Percentiles rank a stretch among this genome's conserved stretches.
Evolutionary conservation across 2,888 invertebrate species (phyloP).

Genomic region (Cataglyphis albicans): DNA sequence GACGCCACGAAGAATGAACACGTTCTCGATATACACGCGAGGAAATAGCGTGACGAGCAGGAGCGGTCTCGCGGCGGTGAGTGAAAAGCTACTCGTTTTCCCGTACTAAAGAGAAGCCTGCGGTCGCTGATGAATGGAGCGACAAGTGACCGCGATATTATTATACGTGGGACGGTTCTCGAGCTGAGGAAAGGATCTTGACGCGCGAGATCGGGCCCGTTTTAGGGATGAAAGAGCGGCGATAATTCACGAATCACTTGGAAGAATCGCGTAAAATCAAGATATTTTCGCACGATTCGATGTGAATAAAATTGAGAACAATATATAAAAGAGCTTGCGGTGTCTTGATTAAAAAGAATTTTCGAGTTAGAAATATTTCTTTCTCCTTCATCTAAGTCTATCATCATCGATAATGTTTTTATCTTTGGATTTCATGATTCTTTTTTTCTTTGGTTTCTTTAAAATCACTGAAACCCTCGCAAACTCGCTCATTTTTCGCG

Average conservation of each 20-base stretch:
- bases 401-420: background rate
- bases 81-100: conserved; percentile 68
- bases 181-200: conserved; percentile 56
- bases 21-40: conserved; percentile 66
- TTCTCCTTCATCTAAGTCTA: background rate
- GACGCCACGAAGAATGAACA: conserved; percentile 62
- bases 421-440: background rate
- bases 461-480: background rate
- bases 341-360: conserved; percentile 18
- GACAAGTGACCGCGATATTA: conserved; percentile 82
- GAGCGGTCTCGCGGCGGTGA: conserved; percentile 74
- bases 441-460: background rate
- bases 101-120: conserved; percentile 70
- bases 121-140: conserved; percentile 76
- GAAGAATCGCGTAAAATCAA: conserved; percentile 27
- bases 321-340: background rate
- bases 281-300: conserved; percentile 65
- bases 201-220: conserved; percentile 27
- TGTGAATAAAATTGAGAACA: background rate
- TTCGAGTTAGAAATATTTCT: background rate
- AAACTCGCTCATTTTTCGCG: background rate
- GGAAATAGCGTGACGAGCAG: conserved; percentile 75
- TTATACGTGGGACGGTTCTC: conserved; percentile 67
- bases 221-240: conserved; percentile 51
- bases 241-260: conserved; percentile 64